Base-by-base conservation (phyloP, 2,113 vertebrate species). In the Poeciliopsis prolifica region DNA sequence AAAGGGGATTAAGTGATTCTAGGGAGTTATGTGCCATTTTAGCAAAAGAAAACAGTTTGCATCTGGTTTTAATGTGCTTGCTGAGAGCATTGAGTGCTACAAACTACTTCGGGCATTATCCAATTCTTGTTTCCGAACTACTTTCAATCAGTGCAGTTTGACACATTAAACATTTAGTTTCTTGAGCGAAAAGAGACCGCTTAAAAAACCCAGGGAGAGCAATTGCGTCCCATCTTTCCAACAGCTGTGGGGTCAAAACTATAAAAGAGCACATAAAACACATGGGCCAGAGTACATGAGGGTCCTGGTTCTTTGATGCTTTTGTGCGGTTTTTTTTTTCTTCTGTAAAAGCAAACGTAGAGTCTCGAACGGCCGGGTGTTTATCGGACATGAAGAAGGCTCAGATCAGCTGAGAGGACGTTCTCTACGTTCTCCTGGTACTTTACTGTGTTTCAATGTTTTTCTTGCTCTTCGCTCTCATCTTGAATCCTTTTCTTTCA, bases 251-350 rank as follows among this genome's bases (percentile, higher is more conserved):
- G 79, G 70, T 81, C 74, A 88, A 40, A 75, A 79, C 80, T 78
- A 89, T 88, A 77, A 85, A 91, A 88, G 76, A 60, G 29, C 29
- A 33, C 31, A 80, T 58, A 71, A 87, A 60, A 72, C 76, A 69
- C 74, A 84, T 72, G 83, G 69, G 70, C 10, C 77, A 74, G 19
- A 70, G 74, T 58, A 44, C 76, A 78, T 88, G 87, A 76, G 86
- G 77, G 85, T 79, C 64, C 68, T n/a, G 42, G 42, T 60, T 73
- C 84, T 94, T 92, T 92, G 92, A 92, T 91, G 90, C 86, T 71
- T 85, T 89, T 90, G 74, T 86, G 60, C 3, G 2, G 28, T 40
- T 74, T 84, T 8, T 33, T 10, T 10, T 35, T 35, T 48, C 28
- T 54, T 40, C 64, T 42, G 44, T 31, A 69, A 0, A 37, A 84